Evolutionary conservation across 2,797 vertebrate species (phyloP), one percentile per base, ranked within the genome.

Genomic region (Helicolenus hilgendorfi): DNA sequence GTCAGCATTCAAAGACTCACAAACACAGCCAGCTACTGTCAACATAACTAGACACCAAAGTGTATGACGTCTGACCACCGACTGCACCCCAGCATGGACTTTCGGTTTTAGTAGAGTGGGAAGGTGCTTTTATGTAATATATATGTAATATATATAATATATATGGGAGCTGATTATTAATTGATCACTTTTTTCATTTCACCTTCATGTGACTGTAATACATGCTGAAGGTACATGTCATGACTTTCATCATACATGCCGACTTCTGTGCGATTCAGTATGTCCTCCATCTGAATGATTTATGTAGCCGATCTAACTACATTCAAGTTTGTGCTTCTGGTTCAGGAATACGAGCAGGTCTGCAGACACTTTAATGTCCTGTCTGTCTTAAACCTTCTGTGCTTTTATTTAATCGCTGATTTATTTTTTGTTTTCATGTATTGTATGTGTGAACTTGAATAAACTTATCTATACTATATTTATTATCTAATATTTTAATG

Each of bases 151-250:
- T 38, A 38, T 38, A 38, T 38, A 38, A 18, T 20, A 20, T 18
- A 84, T 87, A 83, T 63, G 78, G 33, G 24, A 79, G n/a, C 58
- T 81, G 29, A 88, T 93, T 76, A 88, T 83, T 93, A 86, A 94
- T 93, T 94, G 29, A 93, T 82, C 11, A 45, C 58, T 81, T 81
- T 88, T 77, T 79, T 59, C 22, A 59, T 83, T 79, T 87, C 13
- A 79, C 49, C 56, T 79, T 73, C 15, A 49, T 20, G 6, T 89
- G 80, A 77, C 75, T 81, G 38, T 88, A 79, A 94, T 29, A 79
- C 58, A 86, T 81, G 82, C 77, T 91, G 84, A 91, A 65, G 78
- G 82, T 77, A 53, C 20, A 71, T 82, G 69, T 88, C 41, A 36
- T 49, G 22, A 55, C 38, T 80, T 73, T 84, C 65, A 88, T 89